These are phyloP conservation scores for Noctua comes DNA, from an alignment of 2,888 invertebrate genomes.

Conservation along the genomic window DNA sequence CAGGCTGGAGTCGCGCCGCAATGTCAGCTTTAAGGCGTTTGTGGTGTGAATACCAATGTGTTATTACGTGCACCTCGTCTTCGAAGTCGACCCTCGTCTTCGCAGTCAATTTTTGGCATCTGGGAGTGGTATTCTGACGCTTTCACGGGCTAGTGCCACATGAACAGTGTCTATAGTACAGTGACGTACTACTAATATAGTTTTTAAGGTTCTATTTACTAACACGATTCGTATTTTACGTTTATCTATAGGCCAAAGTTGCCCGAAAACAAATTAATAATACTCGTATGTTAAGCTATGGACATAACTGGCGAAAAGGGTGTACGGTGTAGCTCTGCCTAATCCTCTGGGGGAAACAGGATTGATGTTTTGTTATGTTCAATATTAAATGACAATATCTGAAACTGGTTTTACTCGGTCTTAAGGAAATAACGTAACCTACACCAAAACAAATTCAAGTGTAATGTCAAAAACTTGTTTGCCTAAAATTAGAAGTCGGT, in stretches of 20 bases:
- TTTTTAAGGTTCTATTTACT: no score
- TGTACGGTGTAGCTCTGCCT: not conserved
- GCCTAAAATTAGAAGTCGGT: not conserved
- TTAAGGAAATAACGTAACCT: not conserved
- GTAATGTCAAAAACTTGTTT: constrained; percentile 2
- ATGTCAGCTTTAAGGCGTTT: no score
- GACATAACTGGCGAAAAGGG: not conserved
- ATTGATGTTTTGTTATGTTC: not conserved
- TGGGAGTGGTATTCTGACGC: no score
- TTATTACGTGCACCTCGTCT: no score
- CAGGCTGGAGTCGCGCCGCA: no score
- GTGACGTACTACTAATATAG: no score
- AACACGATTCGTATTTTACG: no score
- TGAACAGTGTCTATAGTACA: no score
- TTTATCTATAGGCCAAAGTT: not conserved
- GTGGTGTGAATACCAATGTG: no score
- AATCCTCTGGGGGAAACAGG: not conserved
- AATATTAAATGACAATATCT: not conserved
- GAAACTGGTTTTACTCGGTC: not conserved
- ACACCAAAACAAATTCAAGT: not conserved
- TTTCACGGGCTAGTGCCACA: no score
- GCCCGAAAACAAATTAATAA: not conserved
- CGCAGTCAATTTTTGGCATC: no score
- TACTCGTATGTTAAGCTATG: not conserved
- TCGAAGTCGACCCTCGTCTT: no score